Evolutionary conservation across 2,113 vertebrate species (phyloP).

Genomic region (Pavo muticus): DNA sequence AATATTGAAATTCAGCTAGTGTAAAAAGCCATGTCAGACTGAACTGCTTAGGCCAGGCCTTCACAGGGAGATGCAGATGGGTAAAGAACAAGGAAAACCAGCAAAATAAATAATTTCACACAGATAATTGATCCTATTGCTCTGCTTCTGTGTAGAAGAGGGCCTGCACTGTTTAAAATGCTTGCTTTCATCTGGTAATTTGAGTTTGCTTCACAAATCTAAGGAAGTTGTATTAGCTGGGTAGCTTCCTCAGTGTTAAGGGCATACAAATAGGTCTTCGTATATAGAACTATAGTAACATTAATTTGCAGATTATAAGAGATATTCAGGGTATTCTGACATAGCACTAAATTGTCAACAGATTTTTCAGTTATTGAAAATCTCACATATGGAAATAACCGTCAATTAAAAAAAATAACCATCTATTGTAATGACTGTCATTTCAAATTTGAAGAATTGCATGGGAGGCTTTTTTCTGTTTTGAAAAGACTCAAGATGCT

Average conservation of each 20-base stretch:
- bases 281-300: not conserved
- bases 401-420: slow-evolving; percentile 23
- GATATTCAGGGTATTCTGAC: not conserved
- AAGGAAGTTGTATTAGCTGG: not conserved
- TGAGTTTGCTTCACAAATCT: not conserved
- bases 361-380: slow-evolving; percentile 54
- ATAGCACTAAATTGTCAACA: slow-evolving; percentile 36
- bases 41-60: not conserved
- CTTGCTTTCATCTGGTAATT: not conserved
- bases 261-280: not conserved
- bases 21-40: not conserved
- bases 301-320: not conserved
- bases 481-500: slow-evolving; percentile 39
- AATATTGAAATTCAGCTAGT: not conserved
- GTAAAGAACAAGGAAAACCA: not conserved
- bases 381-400: slow-evolving; percentile 60
- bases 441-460: slow-evolving; percentile 57
- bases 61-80: not conserved
- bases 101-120: not conserved
- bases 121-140: not conserved
- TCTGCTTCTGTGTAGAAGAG: not conserved
- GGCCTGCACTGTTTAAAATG: not conserved
- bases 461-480: not conserved
- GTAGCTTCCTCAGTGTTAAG: not conserved
- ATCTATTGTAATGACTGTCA: slow-evolving; percentile 53